Evolutionary conservation across 2,888 invertebrate species (phyloP).

Genomic region (Cartodere bifasciata): DNA sequence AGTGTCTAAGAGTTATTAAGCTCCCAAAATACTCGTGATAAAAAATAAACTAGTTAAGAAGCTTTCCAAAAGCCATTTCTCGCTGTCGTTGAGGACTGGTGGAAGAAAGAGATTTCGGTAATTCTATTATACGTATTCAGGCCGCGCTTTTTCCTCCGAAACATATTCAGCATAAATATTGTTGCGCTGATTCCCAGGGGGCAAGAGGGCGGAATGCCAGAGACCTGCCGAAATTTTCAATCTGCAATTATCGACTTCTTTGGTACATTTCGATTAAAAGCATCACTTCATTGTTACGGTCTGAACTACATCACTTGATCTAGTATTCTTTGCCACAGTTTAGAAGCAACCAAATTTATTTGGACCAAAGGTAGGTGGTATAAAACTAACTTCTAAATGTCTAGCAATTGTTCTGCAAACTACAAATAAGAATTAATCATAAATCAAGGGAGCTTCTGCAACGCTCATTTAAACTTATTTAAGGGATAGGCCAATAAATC

Average conservation of each 20-base stretch:
- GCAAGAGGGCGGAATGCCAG: slow-evolving; percentile 23
- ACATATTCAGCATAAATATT: slow-evolving; percentile 30
- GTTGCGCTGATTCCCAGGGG: slow-evolving; percentile 26
- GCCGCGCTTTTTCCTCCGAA: slow-evolving; percentile 24
- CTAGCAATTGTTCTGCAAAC: too few relatives aligned
- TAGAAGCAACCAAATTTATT: slow-evolving; percentile 11
- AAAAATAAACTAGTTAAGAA: slow-evolving; percentile 26
- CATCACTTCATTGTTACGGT: slow-evolving; percentile 18
- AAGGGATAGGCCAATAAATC: too few relatives aligned
- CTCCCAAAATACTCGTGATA: slow-evolving; percentile 19
- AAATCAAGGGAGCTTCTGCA: too few relatives aligned
- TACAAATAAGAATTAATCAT: too few relatives aligned
- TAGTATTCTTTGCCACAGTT: slow-evolving; percentile 8
- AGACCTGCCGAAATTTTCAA: slow-evolving; percentile 30
- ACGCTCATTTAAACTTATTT: too few relatives aligned
- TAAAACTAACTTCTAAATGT: too few relatives aligned
- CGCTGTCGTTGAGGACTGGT: slow-evolving; percentile 28
- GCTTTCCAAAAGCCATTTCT: slow-evolving; percentile 25
- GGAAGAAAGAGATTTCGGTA: slow-evolving; percentile 28
- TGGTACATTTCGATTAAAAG: too few relatives aligned
- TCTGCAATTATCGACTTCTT: slow-evolving; percentile 29
- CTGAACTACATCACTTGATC: slow-evolving; percentile 8
- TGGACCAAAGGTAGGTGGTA: too few relatives aligned
- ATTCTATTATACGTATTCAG: slow-evolving; percentile 30
- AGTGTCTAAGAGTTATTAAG: too few relatives aligned